Base-by-base conservation (phyloP, 2,888 invertebrate genomes). In the Fissipunctia ypsillon region DNA sequence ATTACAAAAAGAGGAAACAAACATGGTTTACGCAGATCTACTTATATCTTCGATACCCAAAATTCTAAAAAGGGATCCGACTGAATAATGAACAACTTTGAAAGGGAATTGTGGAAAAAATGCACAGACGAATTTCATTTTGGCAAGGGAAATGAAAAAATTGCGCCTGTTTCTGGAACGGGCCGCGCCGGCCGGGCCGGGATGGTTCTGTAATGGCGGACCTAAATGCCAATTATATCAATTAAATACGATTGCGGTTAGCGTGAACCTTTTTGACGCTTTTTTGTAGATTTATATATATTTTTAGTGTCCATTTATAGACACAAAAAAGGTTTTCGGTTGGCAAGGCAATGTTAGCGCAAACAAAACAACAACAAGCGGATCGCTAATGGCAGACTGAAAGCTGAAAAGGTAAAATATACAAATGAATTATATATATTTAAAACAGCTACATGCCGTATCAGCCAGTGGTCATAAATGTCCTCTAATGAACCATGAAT, bases 171-270 rank as follows among this genome's bases (percentile, higher is more conserved):
- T 93, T 91, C 93, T 90, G 91, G 87, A 92, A 88, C 88, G 88
- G 90, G 87, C 89, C 86, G 87, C 76, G 76, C 74, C 87, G 89
- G 88, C 88, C 86, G 87, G 79, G 75, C 78, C 81, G 87, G 90
- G 89, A 90, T 91, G 91, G 89, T 91, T 89, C 89, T 89, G 89
- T 95, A 95, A 95, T 94, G 93, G 93, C 91, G 84, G 88, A 89
- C 92, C 94, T 93, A 92, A 95, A 93, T 91, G 93, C 93, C 94
- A 95, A 95, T 95, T 95, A 95, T 91, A 93, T 92, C 95, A 95
- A 95, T 95, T 95, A 95, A 95, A 94, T 93, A 94, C 91, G 93
- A 91, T 90, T 90, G 90, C 90, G 87, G 87, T 85, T 56, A 80
- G 70, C 83, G 83, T 76, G 61, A 79, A 77, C 85, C 78, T 78